Percentiles rank a stretch among this genome's conserved stretches.
Conservation (phyloP, 2,113 vertebrate genomes). For the Peromyscus californicus region DNA sequence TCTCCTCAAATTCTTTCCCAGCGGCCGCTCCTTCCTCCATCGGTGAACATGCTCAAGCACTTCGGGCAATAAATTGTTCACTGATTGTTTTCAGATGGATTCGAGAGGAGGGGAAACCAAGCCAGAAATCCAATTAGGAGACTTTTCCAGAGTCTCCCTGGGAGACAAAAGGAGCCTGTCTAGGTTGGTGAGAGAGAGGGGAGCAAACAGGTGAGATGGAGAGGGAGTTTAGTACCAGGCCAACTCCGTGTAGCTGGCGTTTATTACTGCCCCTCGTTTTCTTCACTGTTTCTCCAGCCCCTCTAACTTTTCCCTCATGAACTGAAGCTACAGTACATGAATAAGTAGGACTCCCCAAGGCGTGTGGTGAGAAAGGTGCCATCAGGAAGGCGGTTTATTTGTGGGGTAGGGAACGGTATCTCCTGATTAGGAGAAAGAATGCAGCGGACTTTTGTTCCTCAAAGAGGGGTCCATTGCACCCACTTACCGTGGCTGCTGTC, state of each 20-base stretch:
- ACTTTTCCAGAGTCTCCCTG: constrained; percentile 1
- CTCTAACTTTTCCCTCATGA: neutral
- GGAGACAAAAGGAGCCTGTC: neutral
- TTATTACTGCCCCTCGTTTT: constrained; percentile 41
- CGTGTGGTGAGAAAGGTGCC: neutral
- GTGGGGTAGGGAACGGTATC: neutral
- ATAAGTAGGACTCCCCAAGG: constrained; percentile 12
- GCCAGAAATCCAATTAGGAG: constrained; percentile 17
- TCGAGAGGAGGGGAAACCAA: constrained; percentile 7
- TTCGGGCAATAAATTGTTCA: neutral
- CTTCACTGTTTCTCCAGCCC: neutral
- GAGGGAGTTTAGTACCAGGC: constrained; percentile 16
- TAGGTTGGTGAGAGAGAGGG: neutral
- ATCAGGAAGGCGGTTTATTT: neutral
- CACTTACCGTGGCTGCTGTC: neutral
- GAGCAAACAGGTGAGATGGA: neutral
- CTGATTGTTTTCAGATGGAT: constrained; percentile 54
- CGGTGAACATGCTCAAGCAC: neutral
- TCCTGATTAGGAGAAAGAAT: neutral
- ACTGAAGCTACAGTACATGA: neutral
- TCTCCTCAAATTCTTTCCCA: constrained; percentile 8
- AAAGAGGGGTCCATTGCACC: neutral
- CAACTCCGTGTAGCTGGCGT: neutral
- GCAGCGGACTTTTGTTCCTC: neutral
- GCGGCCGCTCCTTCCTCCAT: neutral